Evolutionary conservation across 2,888 invertebrate genomes (phyloP), one percentile per base, ranked within the genome.

Genomic region (Rotaria macrura): DNA sequence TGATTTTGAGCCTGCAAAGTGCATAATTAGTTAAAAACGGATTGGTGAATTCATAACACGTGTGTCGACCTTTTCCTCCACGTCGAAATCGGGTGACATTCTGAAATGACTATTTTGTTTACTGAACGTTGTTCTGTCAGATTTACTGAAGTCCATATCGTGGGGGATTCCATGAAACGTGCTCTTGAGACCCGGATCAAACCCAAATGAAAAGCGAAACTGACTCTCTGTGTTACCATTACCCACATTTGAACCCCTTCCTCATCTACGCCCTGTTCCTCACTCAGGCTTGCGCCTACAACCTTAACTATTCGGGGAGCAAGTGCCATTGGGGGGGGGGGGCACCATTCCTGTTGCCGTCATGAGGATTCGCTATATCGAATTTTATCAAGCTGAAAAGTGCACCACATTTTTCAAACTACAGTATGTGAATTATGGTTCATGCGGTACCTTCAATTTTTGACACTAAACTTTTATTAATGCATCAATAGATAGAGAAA

Each of bases 11-110:
- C 74, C 74, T 38, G 74, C 74, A 40, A 38, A 74, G 38, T 20
- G 74, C 1, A 74, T 74, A 40, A 74, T 74, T 74, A 74, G 74
- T 74, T 38, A 74, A 38, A 74, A 74, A 38, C 74, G 40, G 40
- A 74, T 74, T 74, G 74, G 38, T 74, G 74, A 74, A 74, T 74
- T 74, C 74, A 74, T 74, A 74, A 74, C 74, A 74, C 17, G 74
- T 74, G 40, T 74, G 74, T 74, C 74, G 74, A 14, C 40, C 20
- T 40, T 74, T 74, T 40, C 40, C 74, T 74, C 38, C 74, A 40
- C 43, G 43, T 74, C 43, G 43, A 40, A 74, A 74, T 74, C 43
- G 25, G 74, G 40, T 3, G 74, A 74, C 40, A 74, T 40, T 40
- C 43, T 74, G 40, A 40, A 43, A 40, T 74, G 38, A 10, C 40